These are phyloP conservation scores for Tetranychus piercei DNA, from an alignment of 2,888 invertebrate species.

Conservation along the genomic window DNA sequence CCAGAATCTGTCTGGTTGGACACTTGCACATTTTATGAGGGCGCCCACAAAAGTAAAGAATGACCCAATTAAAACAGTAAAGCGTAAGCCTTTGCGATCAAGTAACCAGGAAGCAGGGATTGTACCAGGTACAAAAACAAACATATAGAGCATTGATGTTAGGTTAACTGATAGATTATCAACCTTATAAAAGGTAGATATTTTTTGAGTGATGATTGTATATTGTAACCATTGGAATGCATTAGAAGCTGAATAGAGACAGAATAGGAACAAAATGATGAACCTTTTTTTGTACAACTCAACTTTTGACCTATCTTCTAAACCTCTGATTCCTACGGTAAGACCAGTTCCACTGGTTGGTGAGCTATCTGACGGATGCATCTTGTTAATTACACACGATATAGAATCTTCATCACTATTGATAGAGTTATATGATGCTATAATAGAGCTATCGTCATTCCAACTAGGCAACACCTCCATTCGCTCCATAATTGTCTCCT, in stretches of 20 bases:
- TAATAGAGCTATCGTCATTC: background rate
- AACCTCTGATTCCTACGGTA: background rate
- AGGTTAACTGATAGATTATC: constrained; percentile 54
- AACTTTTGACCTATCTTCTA: background rate
- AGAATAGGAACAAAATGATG: constrained; percentile 67
- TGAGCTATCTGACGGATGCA: background rate
- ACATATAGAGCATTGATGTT: constrained; percentile 97
- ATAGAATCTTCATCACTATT: background rate
- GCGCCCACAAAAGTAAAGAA: constrained; percentile 41
- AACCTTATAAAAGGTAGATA: constrained; percentile 40
- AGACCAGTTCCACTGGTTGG: background rate
- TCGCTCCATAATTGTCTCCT: background rate
- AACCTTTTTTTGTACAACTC: constrained; percentile 43
- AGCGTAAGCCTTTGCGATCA: constrained; percentile 53
- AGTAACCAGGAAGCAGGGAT: constrained; percentile 92
- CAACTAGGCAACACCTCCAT: background rate
- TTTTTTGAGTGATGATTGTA: constrained; percentile 71
- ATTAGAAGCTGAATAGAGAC: constrained; percentile 71
- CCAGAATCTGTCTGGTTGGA: constrained; percentile 32
- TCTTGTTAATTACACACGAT: background rate
- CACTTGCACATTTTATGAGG: constrained; percentile 60
- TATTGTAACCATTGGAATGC: constrained; percentile 94
- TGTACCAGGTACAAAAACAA: constrained; percentile 85
- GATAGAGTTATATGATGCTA: background rate
- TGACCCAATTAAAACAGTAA: constrained; percentile 33